phyloP scores from a whole-genome alignment of 37 sponge, comb jelly and placozoan species.

The Crambe crambe region DNA sequence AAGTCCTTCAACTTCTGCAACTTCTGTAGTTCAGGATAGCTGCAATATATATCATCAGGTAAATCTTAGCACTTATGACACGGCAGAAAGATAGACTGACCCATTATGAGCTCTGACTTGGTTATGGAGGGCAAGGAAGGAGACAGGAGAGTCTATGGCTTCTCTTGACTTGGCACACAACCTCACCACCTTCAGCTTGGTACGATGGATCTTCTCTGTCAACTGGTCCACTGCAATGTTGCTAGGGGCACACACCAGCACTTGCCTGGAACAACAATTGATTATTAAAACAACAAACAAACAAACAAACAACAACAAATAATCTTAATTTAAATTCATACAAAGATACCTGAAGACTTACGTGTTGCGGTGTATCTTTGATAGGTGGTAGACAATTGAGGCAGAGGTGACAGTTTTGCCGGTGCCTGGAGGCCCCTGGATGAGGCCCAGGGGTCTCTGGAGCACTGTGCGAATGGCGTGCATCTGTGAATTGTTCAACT shows the following conservation, averaged over 20 bases:
- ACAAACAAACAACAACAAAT: background rate
- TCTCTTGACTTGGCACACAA: constrained; percentile 97
- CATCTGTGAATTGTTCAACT: constrained; percentile 92
- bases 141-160: constrained; percentile 94
- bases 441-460: constrained; percentile 92
- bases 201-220: constrained; percentile 97
- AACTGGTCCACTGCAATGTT: constrained; percentile 99
- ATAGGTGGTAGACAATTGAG: constrained; percentile 93
- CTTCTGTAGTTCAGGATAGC: constrained; percentile 90
- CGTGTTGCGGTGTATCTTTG: constrained; percentile 55
- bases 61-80: background rate
- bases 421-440: constrained; percentile 97
- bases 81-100: constrained; percentile 15
- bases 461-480: constrained; percentile 93
- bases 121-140: constrained; percentile 93
- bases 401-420: constrained; percentile 99
- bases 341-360: constrained; percentile 33
- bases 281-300: background rate
- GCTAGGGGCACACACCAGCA: constrained; percentile 98
- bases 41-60: background rate
- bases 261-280: constrained; percentile 48
- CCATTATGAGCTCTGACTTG: constrained; percentile 74
- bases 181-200: constrained; percentile 83
- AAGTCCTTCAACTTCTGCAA: constrained; percentile 93
- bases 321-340: background rate